Evolutionary conservation across 2,888 invertebrate species (phyloP).

Genomic region (Rutpela maculata): DNA sequence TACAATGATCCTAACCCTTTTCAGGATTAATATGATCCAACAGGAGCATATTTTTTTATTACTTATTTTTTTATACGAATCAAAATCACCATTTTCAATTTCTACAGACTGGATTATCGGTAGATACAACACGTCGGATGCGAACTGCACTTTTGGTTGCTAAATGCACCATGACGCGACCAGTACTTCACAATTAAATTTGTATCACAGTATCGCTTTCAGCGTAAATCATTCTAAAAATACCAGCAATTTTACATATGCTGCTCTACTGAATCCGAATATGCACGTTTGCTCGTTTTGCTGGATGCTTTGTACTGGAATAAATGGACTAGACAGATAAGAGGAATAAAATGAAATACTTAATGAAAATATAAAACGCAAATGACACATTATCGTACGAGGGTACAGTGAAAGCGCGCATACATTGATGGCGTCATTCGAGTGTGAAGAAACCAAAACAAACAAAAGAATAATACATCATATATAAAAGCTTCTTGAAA

Average conservation of each 20-base stretch:
- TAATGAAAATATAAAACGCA: slow-evolving; percentile 3
- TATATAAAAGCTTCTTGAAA: neutral
- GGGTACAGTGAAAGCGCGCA: neutral
- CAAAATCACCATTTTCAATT: too few species aligned
- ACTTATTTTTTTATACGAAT: too few species aligned
- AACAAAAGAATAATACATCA: neutral
- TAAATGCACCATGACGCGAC: slow-evolving; percentile 25
- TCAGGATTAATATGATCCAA: too few species aligned
- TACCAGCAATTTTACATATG: slow-evolving; percentile 27
- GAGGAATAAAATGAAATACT: slow-evolving; percentile 4
- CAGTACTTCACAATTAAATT: slow-evolving; percentile 34
- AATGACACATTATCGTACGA: neutral
- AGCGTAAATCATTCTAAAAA: slow-evolving; percentile 35
- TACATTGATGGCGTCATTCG: neutral
- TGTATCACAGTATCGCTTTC: slow-evolving; percentile 30
- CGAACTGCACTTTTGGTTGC: neutral
- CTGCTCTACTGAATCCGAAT: slow-evolving; percentile 18
- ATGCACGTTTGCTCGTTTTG: slow-evolving; percentile 29
- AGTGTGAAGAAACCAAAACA: neutral
- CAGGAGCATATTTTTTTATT: too few species aligned
- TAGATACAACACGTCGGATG: neutral
- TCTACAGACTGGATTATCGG: too few species aligned
- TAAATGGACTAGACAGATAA: slow-evolving; percentile 25
- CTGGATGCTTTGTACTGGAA: slow-evolving; percentile 2
- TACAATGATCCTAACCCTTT: too few species aligned